phyloP scores from a whole-genome alignment of 2,797 vertebrate genomes.

The Crypturellus tataupa region DNA sequence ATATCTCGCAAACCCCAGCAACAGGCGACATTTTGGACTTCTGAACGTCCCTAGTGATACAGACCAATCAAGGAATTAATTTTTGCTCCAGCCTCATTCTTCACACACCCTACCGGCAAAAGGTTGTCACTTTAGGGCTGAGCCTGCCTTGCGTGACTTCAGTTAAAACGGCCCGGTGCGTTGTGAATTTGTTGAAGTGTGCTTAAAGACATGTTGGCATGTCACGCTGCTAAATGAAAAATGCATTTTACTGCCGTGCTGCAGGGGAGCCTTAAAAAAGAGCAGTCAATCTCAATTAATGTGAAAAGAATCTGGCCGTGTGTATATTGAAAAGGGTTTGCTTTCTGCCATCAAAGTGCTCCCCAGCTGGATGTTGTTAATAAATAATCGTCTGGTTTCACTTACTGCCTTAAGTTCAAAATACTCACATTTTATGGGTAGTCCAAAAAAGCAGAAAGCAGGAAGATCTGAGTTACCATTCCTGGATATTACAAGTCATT shows the following conservation, averaged over 20 bases:
- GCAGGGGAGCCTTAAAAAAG: constrained; percentile 29
- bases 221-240: constrained; percentile 35
- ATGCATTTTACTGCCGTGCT: constrained; percentile 12
- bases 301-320: constrained; percentile 41
- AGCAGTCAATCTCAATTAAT: constrained; percentile 59
- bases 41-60: not conserved
- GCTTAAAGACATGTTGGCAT: constrained; percentile 17
- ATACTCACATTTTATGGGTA: not conserved
- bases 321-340: constrained; percentile 27
- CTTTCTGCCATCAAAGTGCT: constrained; percentile 61
- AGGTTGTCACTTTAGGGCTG: not conserved
- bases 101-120: not conserved
- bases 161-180: not conserved
- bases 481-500: not conserved
- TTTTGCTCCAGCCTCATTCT: not conserved
- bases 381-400: constrained; percentile 66
- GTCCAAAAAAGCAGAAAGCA: constrained; percentile 10
- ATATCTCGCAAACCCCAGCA: not conserved
- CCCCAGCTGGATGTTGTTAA: constrained; percentile 52
- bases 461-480: constrained; percentile 29
- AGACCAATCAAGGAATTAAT: not conserved
- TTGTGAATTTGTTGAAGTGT: constrained; percentile 37
- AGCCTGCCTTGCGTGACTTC: not conserved
- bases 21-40: not conserved
- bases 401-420: constrained; percentile 47